Base-by-base conservation (phyloP, 2,888 invertebrate genomes). In the Anthoptus insignis region DNA sequence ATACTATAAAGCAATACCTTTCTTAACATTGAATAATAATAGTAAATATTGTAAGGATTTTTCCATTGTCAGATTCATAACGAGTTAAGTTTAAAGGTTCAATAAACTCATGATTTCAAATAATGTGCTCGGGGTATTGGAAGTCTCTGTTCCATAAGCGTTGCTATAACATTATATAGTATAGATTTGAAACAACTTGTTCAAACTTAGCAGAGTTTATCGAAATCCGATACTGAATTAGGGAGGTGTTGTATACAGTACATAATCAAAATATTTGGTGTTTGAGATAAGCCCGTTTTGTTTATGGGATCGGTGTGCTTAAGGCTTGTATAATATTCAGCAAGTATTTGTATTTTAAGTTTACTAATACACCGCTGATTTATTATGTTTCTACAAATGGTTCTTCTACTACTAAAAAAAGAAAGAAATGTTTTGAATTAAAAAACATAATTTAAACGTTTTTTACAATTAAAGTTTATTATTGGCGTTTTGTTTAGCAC, bases 251-350 rank as follows among this genome's bases (percentile, higher is more conserved):
- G 39, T 32, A 50, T 42, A 19, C 21, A 61, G 59, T 64, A n/a
- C n/a, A n/a, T n/a, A 63, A 67, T 65, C 68, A 64, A 67, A 69
- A 66, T 66, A 69, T 68, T 67, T 53, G 59, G 50, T 60, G 65
- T 56, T 72, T 60, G 50, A 60, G 72, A 75, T 76, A 76, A 73
- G 64, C 47, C 54, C 64, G 67, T 72, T 64, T 69, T 75, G 68
- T 60, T 59, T 60, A 60, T n/a, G 29, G 50, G 58, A n/a, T n/a
- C n/a, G n/a, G n/a, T n/a, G 65, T 71, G 67, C 67, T 58, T 66
- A 68, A 69, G 68, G 67, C 14, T 39, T 27, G 39, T 52, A 19
- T 16, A 16, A 19, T 14, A 24, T 32, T 24, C 37, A 34, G 49
- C 14, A 50, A 42, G 16, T 8, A 19, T 9, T 6, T 19, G 19